A percentile compares a stretch with the other conserved stretches of the same genome.
phyloP scores from a whole-genome alignment of 2,797 vertebrate species.

The Oreortyx pictus region DNA sequence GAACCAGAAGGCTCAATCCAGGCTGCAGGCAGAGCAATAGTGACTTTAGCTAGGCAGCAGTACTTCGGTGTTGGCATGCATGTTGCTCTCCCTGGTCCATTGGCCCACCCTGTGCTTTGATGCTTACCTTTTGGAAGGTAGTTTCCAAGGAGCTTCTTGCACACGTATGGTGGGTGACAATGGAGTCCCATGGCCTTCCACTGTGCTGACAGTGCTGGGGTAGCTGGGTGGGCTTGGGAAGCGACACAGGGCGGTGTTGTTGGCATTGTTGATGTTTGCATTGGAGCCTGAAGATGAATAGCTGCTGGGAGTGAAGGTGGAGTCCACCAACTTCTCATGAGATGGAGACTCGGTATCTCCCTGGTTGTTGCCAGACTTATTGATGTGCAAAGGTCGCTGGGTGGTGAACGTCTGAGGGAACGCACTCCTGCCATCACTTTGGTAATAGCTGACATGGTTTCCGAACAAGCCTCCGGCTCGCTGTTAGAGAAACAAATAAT shows the following conservation, averaged over 20 bases:
- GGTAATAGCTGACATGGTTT: conserved; percentile 97
- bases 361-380: conserved; percentile 90
- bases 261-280: conserved; percentile 99
- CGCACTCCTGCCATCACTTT: conserved; percentile 88
- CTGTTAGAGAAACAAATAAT: conserved; percentile 77
- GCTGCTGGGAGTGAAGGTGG: conserved; percentile 96
- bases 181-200: conserved; percentile 88
- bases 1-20: background rate
- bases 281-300: conserved; percentile 98
- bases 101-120: background rate
- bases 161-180: conserved; percentile 85
- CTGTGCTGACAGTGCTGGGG: conserved; percentile 86
- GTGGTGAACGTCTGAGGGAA: conserved; percentile 98
- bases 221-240: conserved; percentile 84
- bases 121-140: conserved; percentile 90
- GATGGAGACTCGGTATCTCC: conserved; percentile 93
- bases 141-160: conserved; percentile 90
- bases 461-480: conserved; percentile 94
- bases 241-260: conserved; percentile 93
- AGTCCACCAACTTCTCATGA: conserved; percentile 96
- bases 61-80: conserved; percentile 10
- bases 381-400: conserved; percentile 96
- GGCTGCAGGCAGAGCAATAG: background rate
- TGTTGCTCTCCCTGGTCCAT: background rate
- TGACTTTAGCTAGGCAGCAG: background rate